Base-by-base conservation (phyloP, 2,113 vertebrate genomes). In the Chrysochloris asiatica region DNA sequence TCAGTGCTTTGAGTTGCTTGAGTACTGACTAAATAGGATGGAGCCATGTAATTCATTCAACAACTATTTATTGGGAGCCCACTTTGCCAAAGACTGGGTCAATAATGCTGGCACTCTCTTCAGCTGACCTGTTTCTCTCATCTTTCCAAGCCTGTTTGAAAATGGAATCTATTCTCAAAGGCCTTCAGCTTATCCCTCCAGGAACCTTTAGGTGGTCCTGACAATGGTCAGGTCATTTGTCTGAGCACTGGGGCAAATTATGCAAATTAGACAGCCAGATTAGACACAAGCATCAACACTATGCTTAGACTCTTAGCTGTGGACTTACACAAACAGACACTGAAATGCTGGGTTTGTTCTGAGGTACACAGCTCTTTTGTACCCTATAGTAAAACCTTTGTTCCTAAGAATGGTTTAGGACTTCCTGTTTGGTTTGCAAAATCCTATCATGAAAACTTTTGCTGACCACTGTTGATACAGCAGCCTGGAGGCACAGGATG, bases 341-440 rank as follows among this genome's bases (percentile, higher is more conserved):
- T 45, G 63, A 89, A 33, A 75, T 11, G 16, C 67, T 73, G 45
- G 79, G 30, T 61, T 52, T 36, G 41, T 54, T 84, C n/a, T 3
- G 30, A 76, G 45, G 4, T 8, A n/a, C 33, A 22, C 21, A 3
- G 71, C 54, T 83, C 72, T 6, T 90, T 59, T 50, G 33, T 72
- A 19, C 24, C 26, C 48, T 41, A 2, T 73, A 19, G 88, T 83
- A 83, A 86, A 76, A 88, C 79, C 30, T 41, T 45, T 76, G 41
- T 76, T 75, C 52, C 30, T 72, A 81, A 52, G 59, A 67, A 43
- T 56, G 45, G 9, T 43, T 52, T 77, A 52, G 26, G 30, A 59
- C 67, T 65, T 92, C 89, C 59, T 80, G 75, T 92, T 50, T 50
- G 54, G n/a, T 71, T 90, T 80, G 36, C 71, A 63, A 90, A 93